phyloP scores from a whole-genome alignment of 2,113 vertebrate species.

The Lophotis ruficrista region DNA sequence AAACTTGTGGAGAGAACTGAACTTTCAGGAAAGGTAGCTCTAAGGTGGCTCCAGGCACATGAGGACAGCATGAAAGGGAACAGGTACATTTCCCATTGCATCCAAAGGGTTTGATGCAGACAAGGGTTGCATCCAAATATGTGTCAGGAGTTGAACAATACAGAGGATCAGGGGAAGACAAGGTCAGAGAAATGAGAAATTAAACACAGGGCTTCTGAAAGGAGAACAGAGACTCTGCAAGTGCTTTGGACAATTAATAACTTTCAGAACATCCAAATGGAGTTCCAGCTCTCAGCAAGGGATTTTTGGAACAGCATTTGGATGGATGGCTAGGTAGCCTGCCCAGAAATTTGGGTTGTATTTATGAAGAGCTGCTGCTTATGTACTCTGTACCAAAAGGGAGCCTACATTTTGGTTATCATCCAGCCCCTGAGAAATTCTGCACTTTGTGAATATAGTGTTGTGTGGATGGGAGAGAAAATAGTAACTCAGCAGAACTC shows the following conservation, averaged over 20 bases:
- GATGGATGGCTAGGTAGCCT: background rate
- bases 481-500: background rate
- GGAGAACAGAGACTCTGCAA: background rate
- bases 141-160: background rate
- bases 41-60: background rate
- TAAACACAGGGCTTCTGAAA: background rate
- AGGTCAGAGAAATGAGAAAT: background rate
- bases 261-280: background rate
- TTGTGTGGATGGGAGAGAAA: background rate
- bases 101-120: background rate
- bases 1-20: background rate
- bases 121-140: background rate
- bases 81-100: fast-evolving
- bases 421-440: background rate
- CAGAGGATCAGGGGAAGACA: background rate
- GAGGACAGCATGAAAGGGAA: background rate
- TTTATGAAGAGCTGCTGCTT: background rate
- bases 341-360: background rate
- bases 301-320: background rate
- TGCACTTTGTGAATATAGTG: background rate
- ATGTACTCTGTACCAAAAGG: background rate
- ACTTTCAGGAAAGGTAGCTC: background rate
- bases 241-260: background rate
- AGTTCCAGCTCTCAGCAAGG: background rate
- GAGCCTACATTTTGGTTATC: background rate